Evolutionary conservation across 2,113 vertebrate species (phyloP).

Genomic region (Myotis yumanensis): DNA sequence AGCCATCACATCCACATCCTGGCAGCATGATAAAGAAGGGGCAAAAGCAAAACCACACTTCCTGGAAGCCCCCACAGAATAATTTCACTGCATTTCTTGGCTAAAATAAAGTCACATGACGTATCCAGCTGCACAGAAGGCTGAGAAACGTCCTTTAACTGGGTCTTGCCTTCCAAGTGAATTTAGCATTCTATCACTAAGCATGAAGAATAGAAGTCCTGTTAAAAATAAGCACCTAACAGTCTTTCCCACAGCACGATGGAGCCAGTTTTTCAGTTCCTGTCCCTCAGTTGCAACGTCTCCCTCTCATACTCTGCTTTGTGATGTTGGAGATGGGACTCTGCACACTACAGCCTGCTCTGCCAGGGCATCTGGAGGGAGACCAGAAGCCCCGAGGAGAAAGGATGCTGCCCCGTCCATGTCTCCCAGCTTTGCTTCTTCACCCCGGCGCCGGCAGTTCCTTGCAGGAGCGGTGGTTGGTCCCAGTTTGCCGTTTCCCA

Average conservation of each 20-base stretch:
- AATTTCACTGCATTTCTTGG: neutral
- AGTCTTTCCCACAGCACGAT: neutral
- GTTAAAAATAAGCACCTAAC: neutral
- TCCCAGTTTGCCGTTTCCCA: neutral
- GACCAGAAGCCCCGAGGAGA: neutral
- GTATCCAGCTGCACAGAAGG: neutral
- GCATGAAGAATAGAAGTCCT: neutral
- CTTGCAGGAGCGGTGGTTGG: neutral
- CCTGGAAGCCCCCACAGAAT: neutral
- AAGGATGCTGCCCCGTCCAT: neutral
- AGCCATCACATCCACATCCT: neutral
- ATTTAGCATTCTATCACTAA: neutral
- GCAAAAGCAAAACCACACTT: neutral
- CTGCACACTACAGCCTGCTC: neutral
- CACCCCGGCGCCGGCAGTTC: neutral
- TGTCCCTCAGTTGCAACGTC: neutral
- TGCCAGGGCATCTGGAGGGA: neutral
- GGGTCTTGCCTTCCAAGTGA: neutral
- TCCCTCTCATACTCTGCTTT: neutral
- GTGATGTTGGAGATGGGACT: neutral
- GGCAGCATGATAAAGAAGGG: neutral
- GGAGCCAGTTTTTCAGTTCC: neutral
- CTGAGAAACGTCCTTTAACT: neutral
- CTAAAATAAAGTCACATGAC: neutral
- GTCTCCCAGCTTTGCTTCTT: neutral